Percentiles rank a stretch among this genome's conserved stretches.
Evolutionary conservation across 2,888 invertebrate genomes (phyloP).

Genomic region (Melanchra persicariae): DNA sequence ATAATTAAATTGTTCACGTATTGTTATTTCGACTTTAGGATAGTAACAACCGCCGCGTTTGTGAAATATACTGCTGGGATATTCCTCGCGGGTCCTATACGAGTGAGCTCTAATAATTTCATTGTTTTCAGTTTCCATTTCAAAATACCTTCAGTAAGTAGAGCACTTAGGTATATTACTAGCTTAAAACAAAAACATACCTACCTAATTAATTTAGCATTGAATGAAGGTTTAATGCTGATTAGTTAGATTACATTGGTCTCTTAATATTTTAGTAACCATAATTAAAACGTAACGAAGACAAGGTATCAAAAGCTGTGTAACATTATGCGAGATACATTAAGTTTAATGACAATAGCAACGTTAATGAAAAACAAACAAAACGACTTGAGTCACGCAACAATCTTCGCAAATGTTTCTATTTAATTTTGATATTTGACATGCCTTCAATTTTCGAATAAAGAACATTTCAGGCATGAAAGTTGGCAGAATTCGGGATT

Average conservation of each 20-base stretch:
- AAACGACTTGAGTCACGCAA: slow-evolving; percentile 63
- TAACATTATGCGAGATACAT: slow-evolving; percentile 50
- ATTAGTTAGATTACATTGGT: slow-evolving; percentile 13
- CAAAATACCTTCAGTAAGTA: neutral
- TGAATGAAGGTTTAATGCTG: slow-evolving; percentile 8
- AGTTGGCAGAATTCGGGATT: slow-evolving; percentile 79
- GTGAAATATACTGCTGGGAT: slow-evolving; percentile 27
- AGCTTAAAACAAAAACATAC: neutral
- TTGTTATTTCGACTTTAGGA: slow-evolving; percentile 56
- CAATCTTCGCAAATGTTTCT: slow-evolving; percentile 58
- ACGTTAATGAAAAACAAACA: slow-evolving; percentile 63
- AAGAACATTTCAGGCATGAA: slow-evolving; percentile 76
- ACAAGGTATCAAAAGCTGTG: slow-evolving; percentile 47
- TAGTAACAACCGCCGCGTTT: slow-evolving; percentile 16
- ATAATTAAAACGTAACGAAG: slow-evolving; percentile 41
- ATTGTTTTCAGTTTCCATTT: slow-evolving; percentile 12
- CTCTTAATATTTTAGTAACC: slow-evolving; percentile 23
- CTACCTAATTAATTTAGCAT: neutral
- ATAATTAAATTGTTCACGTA: slow-evolving; percentile 64
- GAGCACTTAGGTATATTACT: neutral
- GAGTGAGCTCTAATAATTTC: slow-evolving; percentile 9
- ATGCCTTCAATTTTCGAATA: slow-evolving; percentile 74
- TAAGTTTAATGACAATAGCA: slow-evolving; percentile 53
- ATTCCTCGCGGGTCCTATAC: slow-evolving; percentile 41
- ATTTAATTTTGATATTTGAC: slow-evolving; percentile 74